A percentile compares a stretch with the other conserved stretches of the same genome.
Conservation (phyloP, 64 coral and sea anemone genomes). For the Stichodactyla mertensii region DNA sequence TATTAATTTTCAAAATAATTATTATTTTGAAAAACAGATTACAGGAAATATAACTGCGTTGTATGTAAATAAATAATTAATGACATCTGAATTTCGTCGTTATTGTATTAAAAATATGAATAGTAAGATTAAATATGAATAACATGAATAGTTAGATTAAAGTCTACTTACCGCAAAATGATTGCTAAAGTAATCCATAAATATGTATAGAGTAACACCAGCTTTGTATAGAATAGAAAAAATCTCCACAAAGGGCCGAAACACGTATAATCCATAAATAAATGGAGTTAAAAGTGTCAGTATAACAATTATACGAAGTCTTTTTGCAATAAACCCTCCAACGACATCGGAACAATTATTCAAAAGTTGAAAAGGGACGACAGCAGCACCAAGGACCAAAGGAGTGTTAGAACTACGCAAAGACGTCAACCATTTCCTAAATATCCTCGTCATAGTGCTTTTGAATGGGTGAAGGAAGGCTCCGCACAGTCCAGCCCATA, state of each 20-base stretch:
- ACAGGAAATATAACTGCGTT: neutral
- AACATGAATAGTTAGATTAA: too few species aligned
- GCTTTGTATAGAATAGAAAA: conserved; percentile 59
- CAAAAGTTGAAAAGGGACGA: conserved; percentile 82
- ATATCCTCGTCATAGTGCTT: conserved; percentile 63
- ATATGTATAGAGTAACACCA: conserved; percentile 39
- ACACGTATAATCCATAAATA: conserved; percentile 66
- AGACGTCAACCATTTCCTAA: conserved; percentile 84
- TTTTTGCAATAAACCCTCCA: conserved; percentile 66
- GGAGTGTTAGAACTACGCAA: conserved; percentile 81
- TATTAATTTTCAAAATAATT: too few species aligned
- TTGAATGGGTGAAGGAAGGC: conserved; percentile 96
- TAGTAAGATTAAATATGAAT: too few species aligned
- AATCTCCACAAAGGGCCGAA: conserved; percentile 88
- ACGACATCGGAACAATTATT: conserved; percentile 84
- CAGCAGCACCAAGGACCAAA: conserved; percentile 67
- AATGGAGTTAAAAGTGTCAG: conserved; percentile 37
- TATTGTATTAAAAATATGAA: neutral
- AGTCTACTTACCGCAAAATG: conserved; percentile 62
- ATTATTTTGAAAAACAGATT: too few species aligned
- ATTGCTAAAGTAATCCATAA: conserved; percentile 87
- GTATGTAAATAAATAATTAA: neutral
- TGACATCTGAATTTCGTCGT: neutral
- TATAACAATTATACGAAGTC: conserved; percentile 55
- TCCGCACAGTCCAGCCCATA: conserved; percentile 95